Evolutionary conservation across 2,113 vertebrate genomes (phyloP).

Genomic region (Triplophysa rosa): DNA sequence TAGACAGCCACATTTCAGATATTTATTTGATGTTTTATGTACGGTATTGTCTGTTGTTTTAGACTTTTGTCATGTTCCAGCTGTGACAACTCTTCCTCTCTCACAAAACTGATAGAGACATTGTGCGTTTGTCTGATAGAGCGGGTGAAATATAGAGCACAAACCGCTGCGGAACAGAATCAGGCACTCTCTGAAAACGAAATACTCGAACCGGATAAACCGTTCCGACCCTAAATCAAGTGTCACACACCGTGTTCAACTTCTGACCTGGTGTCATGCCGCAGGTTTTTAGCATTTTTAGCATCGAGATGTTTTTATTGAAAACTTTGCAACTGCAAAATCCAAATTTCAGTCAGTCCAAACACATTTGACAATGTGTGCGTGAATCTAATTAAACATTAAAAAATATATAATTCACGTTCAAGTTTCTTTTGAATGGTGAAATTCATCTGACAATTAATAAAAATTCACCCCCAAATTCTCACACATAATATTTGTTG

Average conservation of each 20-base stretch:
- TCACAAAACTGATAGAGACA: slow-evolving; percentile 55
- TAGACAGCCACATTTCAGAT: slow-evolving; percentile 32
- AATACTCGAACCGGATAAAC: neutral
- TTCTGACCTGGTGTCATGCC: neutral
- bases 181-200: slow-evolving; percentile 8
- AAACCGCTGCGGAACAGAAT: slow-evolving; percentile 17
- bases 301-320: neutral
- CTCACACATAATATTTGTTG: too few species aligned
- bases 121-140: slow-evolving; percentile 50
- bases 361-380: neutral
- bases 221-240: neutral
- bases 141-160: slow-evolving; percentile 44
- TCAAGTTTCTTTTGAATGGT: neutral
- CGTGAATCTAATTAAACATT: too few species aligned
- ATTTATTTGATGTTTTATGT: slow-evolving; percentile 64
- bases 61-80: slow-evolving; percentile 60
- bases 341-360: neutral
- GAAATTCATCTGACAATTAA: neutral
- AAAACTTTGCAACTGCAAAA: neutral
- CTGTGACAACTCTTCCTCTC: slow-evolving; percentile 59
- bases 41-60: slow-evolving; percentile 56
- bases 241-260: neutral
- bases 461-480: neutral
- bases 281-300: neutral
- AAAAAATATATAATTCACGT: neutral